Conservation (phyloP, 2,797 vertebrate species). For the Mallotus villosus region DNA sequence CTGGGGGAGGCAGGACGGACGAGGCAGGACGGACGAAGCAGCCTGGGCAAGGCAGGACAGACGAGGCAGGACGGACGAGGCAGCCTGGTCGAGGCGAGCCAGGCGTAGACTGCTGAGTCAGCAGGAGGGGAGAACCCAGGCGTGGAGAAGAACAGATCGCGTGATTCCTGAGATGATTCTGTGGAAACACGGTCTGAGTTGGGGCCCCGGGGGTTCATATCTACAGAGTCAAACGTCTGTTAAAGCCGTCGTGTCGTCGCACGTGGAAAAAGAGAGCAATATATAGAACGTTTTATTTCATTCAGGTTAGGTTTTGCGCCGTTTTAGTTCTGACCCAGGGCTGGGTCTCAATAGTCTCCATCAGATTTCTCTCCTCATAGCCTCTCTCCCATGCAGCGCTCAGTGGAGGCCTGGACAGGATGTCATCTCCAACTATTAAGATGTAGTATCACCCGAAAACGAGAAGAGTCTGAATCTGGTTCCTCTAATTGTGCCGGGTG, state of each 20-base stretch:
- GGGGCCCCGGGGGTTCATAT: too few species aligned
- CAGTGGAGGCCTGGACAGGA: neutral
- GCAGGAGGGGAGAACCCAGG: neutral
- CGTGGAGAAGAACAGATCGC: neutral
- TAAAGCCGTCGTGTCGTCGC: neutral
- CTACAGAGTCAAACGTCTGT: too few species aligned
- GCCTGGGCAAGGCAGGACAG: too few species aligned
- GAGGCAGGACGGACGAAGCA: neutral
- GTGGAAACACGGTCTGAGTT: too few species aligned
- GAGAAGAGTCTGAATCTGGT: too few species aligned
- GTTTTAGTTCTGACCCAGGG: neutral
- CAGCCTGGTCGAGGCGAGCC: too few species aligned
- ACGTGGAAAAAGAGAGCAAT: neutral
- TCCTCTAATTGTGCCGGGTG: too few species aligned
- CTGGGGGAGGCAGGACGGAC: neutral
- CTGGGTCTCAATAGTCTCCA: neutral
- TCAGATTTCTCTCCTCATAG: neutral
- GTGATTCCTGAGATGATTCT: too few species aligned
- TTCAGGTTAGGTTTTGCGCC: too few species aligned
- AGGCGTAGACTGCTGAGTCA: constrained; percentile 2
- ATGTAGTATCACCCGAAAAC: neutral
- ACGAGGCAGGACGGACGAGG: neutral
- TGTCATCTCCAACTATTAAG: neutral
- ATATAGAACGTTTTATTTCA: neutral
- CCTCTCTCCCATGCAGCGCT: neutral